Evolutionary conservation across 2,888 invertebrate genomes (phyloP).

Genomic region (Luperina testacea): DNA sequence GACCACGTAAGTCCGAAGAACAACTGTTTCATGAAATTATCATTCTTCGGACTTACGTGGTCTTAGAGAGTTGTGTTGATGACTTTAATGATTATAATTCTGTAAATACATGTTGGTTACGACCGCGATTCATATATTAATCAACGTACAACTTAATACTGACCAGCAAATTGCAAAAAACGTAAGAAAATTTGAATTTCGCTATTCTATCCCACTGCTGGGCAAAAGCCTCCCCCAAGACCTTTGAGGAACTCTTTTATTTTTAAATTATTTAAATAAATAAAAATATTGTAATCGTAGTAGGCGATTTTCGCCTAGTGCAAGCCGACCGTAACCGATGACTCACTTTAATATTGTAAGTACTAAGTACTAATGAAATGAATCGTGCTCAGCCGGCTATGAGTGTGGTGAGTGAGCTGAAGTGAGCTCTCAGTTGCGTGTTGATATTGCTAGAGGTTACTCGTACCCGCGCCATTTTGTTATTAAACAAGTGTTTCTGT

Average conservation of each 20-base stretch:
- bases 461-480: conserved; percentile 57
- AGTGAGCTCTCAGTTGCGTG: conserved; percentile 57
- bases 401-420: neutral
- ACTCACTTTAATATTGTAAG: conserved; percentile 61
- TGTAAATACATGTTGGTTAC: no score
- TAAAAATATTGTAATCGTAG: neutral
- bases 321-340: conserved; percentile 52
- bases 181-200: no score
- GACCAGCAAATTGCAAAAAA: no score
- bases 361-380: conserved; percentile 60
- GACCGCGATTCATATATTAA: no score
- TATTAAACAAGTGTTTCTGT: conserved; percentile 33
- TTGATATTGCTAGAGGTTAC: conserved; percentile 55
- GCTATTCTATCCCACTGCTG: neutral
- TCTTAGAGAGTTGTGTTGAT: no score
- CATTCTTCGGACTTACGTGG: no score
- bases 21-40: no score
- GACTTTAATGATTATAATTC: no score
- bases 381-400: conserved; percentile 55
- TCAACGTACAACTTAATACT: no score
- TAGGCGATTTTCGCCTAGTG: conserved; percentile 38
- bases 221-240: neutral
- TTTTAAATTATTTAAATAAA: neutral
- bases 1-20: no score
- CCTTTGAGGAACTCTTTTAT: neutral